Percentiles rank a stretch among this genome's conserved stretches.
These are phyloP conservation scores for Mayetiola destructor DNA, from an alignment of 2,888 invertebrate species.

Conservation along the genomic window DNA sequence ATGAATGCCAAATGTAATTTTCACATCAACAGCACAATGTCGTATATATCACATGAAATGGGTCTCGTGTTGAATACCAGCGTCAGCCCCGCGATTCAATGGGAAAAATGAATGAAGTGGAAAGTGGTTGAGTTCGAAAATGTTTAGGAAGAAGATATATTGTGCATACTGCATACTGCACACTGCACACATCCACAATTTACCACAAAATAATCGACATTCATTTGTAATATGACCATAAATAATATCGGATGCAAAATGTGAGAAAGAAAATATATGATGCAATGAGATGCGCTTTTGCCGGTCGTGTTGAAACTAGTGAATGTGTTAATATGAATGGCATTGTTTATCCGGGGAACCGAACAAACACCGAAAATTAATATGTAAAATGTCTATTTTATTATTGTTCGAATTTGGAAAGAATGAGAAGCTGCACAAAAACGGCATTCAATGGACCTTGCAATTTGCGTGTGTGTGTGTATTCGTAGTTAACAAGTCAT, in stretches of 20 bases:
- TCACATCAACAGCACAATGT: slow-evolving; percentile 1
- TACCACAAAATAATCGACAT: slow-evolving; percentile 11
- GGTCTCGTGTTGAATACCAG: background rate
- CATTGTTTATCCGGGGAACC: too few species aligned
- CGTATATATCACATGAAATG: background rate
- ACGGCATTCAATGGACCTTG: slow-evolving; percentile 1
- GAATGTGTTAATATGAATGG: background rate
- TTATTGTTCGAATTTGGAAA: background rate
- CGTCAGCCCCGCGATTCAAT: background rate
- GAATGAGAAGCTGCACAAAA: background rate
- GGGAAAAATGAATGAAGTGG: background rate
- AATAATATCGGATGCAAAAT: background rate
- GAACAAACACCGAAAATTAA: too few species aligned
- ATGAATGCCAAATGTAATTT: slow-evolving; percentile 7
- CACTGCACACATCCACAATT: background rate
- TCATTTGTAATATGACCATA: slow-evolving; percentile 12
- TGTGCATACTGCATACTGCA: background rate
- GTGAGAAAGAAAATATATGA: too few species aligned
- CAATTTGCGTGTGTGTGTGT: too few species aligned
- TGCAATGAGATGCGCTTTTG: slow-evolving; percentile 8
- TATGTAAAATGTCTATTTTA: background rate
- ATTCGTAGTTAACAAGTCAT: slow-evolving; percentile 12
- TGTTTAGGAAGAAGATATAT: background rate
- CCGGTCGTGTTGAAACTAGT: background rate
- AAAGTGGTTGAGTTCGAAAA: background rate